A percentile compares a stretch with the other conserved stretches of the same genome.
These are phyloP conservation scores for Phymanthus crucifer DNA, from an alignment of 92 coral and sea anemone genomes.

Conservation along the genomic window DNA sequence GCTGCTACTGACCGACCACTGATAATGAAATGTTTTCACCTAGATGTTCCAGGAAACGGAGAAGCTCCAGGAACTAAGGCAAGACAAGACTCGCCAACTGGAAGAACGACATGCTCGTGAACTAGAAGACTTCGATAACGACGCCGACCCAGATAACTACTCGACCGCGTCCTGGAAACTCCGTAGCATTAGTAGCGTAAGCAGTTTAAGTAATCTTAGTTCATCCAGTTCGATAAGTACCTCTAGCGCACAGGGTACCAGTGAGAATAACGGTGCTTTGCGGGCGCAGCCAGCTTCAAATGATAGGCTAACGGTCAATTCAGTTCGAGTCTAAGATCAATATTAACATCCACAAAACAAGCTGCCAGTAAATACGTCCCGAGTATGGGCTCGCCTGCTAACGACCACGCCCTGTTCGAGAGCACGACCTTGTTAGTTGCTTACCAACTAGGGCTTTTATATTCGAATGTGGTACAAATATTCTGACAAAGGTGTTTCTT, in stretches of 20 bases:
- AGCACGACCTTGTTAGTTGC: background rate
- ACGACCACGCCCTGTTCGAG: background rate
- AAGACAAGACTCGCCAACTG: constrained; percentile 61
- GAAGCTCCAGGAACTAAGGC: constrained; percentile 62
- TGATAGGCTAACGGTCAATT: constrained; percentile 18
- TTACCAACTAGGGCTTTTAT: background rate
- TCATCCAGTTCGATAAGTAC: constrained; percentile 52
- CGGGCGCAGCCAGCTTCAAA: constrained; percentile 27
- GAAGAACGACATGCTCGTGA: constrained; percentile 64
- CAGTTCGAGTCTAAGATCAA: constrained; percentile 6
- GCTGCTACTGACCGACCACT: too few species aligned
- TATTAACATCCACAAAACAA: background rate
- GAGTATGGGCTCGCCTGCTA: background rate
- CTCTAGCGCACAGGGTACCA: constrained; percentile 19
- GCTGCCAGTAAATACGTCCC: background rate
- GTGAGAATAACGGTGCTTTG: constrained; percentile 78
- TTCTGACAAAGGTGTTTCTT: background rate
- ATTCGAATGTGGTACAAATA: background rate
- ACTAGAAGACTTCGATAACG: constrained; percentile 73
- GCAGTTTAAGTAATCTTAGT: constrained; percentile 57
- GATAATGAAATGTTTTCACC: background rate
- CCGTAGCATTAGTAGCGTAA: constrained; percentile 60
- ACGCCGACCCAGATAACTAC: constrained; percentile 38
- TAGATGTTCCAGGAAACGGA: constrained; percentile 89
- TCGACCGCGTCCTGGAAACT: constrained; percentile 73